phyloP scores from a whole-genome alignment of 2,888 invertebrate genomes.

The Torymus texanus region DNA sequence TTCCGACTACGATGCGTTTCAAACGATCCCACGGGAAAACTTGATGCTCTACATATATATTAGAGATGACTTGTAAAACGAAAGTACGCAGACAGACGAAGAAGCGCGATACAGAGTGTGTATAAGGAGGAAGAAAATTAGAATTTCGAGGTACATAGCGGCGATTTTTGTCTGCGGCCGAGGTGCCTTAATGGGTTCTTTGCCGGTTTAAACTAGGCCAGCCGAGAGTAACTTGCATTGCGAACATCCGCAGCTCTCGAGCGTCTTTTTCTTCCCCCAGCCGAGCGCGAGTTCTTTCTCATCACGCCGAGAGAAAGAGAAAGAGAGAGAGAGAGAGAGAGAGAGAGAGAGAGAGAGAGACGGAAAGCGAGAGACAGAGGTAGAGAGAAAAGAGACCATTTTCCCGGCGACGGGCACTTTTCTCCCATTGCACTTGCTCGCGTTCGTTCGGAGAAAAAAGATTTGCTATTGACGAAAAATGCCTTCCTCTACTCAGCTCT shows the following conservation, averaged over 20 bases:
- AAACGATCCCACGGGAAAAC: slow-evolving; percentile 23
- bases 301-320: not conserved
- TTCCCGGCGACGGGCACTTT: slow-evolving; percentile 38
- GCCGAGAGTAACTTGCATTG: slow-evolving; percentile 27
- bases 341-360: too few relatives aligned
- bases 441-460: slow-evolving; percentile 23
- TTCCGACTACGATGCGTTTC: slow-evolving; percentile 5
- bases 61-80: not conserved
- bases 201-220: slow-evolving; percentile 42
- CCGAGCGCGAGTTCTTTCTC: slow-evolving; percentile 30
- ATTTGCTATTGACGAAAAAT: slow-evolving; percentile 37
- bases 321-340: too few relatives aligned
- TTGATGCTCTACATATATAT: slow-evolving; percentile 6
- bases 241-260: slow-evolving; percentile 4
- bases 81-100: not conserved
- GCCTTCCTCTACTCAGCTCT: not conserved
- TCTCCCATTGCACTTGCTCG: not conserved
- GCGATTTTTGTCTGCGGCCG: slow-evolving; percentile 37
- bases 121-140: slow-evolving; percentile 41
- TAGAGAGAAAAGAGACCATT: slow-evolving; percentile 16
- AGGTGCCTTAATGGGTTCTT: slow-evolving; percentile 38
- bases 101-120: not conserved
- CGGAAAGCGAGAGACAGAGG: too few relatives aligned
- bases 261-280: slow-evolving; percentile 27
- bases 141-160: slow-evolving; percentile 39